A percentile compares a stretch with the other conserved stretches of the same genome.
Evolutionary conservation across 1,140 invertebrate species (phyloP).

Genomic region (Oryzaephilus surinamensis): DNA sequence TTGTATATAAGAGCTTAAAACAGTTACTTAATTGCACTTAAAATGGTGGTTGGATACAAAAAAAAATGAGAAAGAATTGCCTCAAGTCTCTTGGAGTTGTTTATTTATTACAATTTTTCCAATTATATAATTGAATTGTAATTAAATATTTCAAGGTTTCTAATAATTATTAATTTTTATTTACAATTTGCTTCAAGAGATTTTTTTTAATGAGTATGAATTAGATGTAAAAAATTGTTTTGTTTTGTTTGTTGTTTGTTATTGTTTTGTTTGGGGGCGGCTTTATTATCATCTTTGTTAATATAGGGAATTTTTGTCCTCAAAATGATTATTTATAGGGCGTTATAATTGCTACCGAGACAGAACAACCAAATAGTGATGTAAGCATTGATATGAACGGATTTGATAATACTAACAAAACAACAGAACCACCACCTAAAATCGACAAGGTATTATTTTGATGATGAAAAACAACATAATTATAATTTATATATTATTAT

Average conservation of each 20-base stretch:
- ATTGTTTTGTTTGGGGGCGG: neutral
- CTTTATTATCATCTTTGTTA: neutral
- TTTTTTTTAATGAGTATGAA: neutral
- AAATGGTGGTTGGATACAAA: too few species aligned
- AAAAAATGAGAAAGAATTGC: too few species aligned
- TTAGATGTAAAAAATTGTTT: neutral
- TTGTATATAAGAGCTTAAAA: too few species aligned
- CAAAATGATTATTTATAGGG: constrained; percentile 29
- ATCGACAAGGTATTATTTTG: constrained; percentile 15
- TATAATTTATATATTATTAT: too few species aligned
- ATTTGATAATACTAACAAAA: constrained; percentile 20
- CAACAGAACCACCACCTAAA: constrained; percentile 14
- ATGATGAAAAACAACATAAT: constrained; percentile 3
- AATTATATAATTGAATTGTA: too few species aligned
- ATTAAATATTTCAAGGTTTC: too few species aligned
- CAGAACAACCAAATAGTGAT: constrained; percentile 23
- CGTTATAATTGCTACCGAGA: constrained; percentile 26
- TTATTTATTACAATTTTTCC: too few species aligned
- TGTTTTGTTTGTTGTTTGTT: neutral
- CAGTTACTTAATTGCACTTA: too few species aligned
- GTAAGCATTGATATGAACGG: constrained; percentile 31
- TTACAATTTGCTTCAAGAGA: neutral
- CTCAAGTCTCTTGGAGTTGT: too few species aligned
- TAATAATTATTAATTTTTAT: neutral
- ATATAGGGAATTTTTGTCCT: constrained; percentile 1